A percentile compares a stretch with the other conserved stretches of the same genome.
Evolutionary conservation across 2,113 vertebrate species (phyloP).

Genomic region (Alligator sinensis): DNA sequence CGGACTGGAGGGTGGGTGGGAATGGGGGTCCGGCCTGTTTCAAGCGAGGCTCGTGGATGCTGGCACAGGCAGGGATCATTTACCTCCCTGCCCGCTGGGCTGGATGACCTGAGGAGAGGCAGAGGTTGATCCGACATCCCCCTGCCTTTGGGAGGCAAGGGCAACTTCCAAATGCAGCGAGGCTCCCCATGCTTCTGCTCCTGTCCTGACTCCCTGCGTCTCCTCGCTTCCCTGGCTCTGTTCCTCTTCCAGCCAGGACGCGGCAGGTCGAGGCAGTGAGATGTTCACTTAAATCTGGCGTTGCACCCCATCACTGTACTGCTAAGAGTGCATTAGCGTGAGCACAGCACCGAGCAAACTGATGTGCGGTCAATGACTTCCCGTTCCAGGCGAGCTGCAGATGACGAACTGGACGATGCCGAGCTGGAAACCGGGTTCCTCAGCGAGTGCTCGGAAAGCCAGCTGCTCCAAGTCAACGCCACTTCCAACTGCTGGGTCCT

Average conservation of each 20-base stretch:
- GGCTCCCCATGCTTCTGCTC: background rate
- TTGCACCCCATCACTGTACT: background rate
- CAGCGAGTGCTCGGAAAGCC: constrained; percentile 40
- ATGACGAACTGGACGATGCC: constrained; percentile 1
- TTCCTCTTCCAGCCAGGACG: background rate
- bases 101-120: background rate
- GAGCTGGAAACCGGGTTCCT: constrained; percentile 64
- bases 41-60: background rate
- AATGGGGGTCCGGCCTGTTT: background rate
- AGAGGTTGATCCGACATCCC: background rate
- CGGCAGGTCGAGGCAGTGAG: background rate
- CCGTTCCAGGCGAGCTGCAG: constrained; percentile 58
- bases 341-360: background rate
- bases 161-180: background rate
- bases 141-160: background rate
- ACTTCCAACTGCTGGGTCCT: constrained; percentile 60
- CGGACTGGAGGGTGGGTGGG: background rate
- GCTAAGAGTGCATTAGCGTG: background rate
- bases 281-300: too few relatives aligned
- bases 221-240: background rate
- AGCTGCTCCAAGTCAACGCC: constrained; percentile 13
- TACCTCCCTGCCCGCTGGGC: background rate
- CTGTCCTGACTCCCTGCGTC: background rate
- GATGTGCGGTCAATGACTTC: background rate
- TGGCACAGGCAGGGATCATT: background rate